phyloP scores from a whole-genome alignment of 2,797 vertebrate species.

The Manis pentadactyla region DNA sequence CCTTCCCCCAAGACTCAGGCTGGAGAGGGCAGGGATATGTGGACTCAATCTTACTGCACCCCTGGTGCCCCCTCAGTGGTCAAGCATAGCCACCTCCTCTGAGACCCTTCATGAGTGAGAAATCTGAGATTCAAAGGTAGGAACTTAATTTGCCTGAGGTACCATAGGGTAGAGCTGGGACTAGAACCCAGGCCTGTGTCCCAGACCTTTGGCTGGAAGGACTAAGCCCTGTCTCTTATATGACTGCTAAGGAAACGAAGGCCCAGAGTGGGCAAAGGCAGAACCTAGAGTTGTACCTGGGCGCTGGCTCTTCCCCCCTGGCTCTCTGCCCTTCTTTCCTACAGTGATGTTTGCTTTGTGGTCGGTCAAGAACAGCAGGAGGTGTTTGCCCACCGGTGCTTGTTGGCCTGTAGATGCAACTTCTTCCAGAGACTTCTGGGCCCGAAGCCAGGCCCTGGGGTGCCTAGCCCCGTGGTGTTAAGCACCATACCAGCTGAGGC shows the following conservation, averaged over 20 bases:
- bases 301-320: background rate
- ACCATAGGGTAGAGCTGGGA: background rate
- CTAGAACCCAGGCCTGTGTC: background rate
- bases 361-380: conserved; percentile 87
- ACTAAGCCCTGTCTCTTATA: background rate
- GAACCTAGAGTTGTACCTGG: background rate
- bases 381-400: conserved; percentile 88
- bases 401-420: conserved; percentile 87
- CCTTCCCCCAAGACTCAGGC: background rate
- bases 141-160: background rate
- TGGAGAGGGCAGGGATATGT: background rate
- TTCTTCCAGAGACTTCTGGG: conserved; percentile 86
- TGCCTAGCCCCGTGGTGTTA: conserved; percentile 83
- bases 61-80: background rate
- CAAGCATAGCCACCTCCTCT: background rate
- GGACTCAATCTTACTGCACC: background rate
- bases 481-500: conserved; percentile 86
- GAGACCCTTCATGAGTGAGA: background rate
- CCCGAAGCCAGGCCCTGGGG: conserved; percentile 52
- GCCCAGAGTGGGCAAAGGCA: background rate
- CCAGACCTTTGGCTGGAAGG: background rate
- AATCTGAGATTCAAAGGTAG: background rate
- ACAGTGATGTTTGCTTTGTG: conserved; percentile 88
- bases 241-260: background rate
- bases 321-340: background rate